A percentile compares a stretch with the other conserved stretches of the same genome.
phyloP scores from a whole-genome alignment of 1,140 invertebrate species.

The Leptoteleia sp. region DNA sequence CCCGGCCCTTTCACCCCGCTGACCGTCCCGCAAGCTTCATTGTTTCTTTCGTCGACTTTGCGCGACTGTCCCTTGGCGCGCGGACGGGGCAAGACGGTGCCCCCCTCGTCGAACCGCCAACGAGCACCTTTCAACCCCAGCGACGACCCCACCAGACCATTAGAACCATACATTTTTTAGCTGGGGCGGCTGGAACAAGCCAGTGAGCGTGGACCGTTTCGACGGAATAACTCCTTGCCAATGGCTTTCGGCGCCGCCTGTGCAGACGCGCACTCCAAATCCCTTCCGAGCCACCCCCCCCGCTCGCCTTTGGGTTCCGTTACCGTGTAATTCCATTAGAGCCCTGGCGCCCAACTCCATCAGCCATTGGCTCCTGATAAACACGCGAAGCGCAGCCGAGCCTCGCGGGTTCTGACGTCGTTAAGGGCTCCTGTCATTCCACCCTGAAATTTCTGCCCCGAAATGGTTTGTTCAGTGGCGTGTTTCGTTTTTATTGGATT shows the following conservation, averaged over 20 bases:
- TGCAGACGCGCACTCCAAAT: conserved; percentile 18
- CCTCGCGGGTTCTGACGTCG: too few relatives aligned
- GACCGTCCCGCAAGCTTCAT: conserved; percentile 43
- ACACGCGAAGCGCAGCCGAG: conserved; percentile 8
- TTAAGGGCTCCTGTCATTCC: too few relatives aligned
- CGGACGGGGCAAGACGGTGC: conserved; percentile 26
- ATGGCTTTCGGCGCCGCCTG: conserved; percentile 60
- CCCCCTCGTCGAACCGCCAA: conserved; percentile 46
- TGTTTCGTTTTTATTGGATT: conserved; percentile 2
- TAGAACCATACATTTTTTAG: conserved; percentile 62
- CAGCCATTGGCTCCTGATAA: conserved; percentile 59
- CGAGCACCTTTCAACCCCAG: conserved; percentile 60
- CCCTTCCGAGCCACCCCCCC: too few relatives aligned
- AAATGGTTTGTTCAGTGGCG: neutral
- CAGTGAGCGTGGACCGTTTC: conserved; percentile 65
- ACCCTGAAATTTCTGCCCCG: too few relatives aligned
- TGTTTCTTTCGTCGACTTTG: conserved; percentile 46
- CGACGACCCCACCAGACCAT: conserved; percentile 54
- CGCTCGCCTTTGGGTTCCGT: conserved; percentile 19
- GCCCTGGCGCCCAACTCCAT: conserved; percentile 61
- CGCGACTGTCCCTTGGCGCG: conserved; percentile 43
- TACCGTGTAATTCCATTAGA: conserved; percentile 75
- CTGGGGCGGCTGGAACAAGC: conserved; percentile 39
- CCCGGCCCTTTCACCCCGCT: conserved; percentile 26
- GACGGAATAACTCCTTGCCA: conserved; percentile 62